phyloP scores from a whole-genome alignment of 53 echinoderm and acorn worm genomes.

The Echinarachnius parma region DNA sequence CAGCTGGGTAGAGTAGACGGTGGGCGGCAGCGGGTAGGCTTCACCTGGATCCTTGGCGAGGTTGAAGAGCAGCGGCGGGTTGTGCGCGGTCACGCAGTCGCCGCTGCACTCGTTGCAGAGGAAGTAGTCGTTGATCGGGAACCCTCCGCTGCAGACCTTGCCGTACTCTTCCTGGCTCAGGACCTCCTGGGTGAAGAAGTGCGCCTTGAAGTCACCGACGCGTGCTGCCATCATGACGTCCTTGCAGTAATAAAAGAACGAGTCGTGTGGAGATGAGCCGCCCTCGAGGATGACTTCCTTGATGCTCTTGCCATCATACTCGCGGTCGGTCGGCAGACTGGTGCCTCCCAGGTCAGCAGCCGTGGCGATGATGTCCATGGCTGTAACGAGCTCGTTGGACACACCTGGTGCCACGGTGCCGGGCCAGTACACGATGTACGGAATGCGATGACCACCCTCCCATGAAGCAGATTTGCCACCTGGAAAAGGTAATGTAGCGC shows the following conservation, averaged over 20 bases:
- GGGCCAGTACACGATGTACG: constrained; percentile 82
- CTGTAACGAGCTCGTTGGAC: constrained; percentile 61
- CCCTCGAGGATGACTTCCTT: constrained; percentile 45
- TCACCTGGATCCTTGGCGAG: constrained; percentile 70
- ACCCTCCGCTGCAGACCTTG: constrained; percentile 25
- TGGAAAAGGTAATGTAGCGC: constrained; percentile 1
- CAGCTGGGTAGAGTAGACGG: constrained; percentile 8
- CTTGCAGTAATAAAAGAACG: constrained; percentile 69
- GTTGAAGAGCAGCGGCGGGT: constrained; percentile 73
- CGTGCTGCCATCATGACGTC: constrained; percentile 62
- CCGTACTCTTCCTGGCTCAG: constrained; percentile 17
- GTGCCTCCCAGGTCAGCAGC: constrained; percentile 67
- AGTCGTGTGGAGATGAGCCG: constrained; percentile 43
- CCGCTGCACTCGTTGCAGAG: constrained; percentile 47
- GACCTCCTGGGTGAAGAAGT: constrained; percentile 53
- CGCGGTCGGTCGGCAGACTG: constrained; percentile 47
- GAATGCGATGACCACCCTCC: constrained; percentile 81
- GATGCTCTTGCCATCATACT: constrained; percentile 71
- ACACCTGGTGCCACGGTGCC: constrained; percentile 55
- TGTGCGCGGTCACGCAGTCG: constrained; percentile 60
- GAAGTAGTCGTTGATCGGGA: constrained; percentile 34
- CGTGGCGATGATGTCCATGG: constrained; percentile 75
- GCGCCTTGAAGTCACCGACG: constrained; percentile 61
- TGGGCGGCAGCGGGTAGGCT: constrained; percentile 52
- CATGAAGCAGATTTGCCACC: constrained; percentile 65